Evolutionary conservation across 2,797 vertebrate genomes (phyloP).

Genomic region (Pangasius larnaudii): DNA sequence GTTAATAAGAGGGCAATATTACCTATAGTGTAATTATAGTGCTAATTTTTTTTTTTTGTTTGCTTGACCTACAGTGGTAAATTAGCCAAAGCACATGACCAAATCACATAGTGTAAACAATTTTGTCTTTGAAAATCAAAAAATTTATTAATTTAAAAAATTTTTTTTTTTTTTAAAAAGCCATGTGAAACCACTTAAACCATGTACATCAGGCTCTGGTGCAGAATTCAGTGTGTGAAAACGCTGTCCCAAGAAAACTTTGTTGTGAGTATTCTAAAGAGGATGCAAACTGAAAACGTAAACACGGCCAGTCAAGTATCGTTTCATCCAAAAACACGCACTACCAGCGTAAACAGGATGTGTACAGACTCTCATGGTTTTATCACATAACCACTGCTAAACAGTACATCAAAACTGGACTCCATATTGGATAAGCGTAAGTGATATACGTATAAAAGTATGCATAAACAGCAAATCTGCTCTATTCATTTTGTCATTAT

Average conservation of each 20-base stretch:
- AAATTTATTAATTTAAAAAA: too few species aligned
- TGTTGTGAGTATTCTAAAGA: background rate
- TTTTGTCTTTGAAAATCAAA: background rate
- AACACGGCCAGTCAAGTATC: background rate
- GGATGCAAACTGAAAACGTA: background rate
- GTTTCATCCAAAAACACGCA: background rate
- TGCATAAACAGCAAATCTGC: background rate
- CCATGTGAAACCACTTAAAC: background rate
- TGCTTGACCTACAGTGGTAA: background rate
- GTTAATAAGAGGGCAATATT: background rate
- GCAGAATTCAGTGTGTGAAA: background rate
- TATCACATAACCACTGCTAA: background rate
- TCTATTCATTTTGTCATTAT: background rate
- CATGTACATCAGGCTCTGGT: too few species aligned
- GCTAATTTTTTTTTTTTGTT: background rate
- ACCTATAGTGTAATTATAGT: background rate
- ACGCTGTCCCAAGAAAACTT: background rate
- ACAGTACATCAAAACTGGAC: background rate
- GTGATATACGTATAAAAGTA: too few species aligned
- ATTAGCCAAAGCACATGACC: too few species aligned
- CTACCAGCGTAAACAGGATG: background rate
- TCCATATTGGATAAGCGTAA: background rate
- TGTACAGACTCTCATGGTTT: background rate
- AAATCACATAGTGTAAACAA: background rate
- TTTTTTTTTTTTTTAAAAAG: background rate